A percentile compares a stretch with the other conserved stretches of the same genome.
phyloP scores from a whole-genome alignment of 2,113 vertebrate genomes.

The Triplophysa siluroides region DNA sequence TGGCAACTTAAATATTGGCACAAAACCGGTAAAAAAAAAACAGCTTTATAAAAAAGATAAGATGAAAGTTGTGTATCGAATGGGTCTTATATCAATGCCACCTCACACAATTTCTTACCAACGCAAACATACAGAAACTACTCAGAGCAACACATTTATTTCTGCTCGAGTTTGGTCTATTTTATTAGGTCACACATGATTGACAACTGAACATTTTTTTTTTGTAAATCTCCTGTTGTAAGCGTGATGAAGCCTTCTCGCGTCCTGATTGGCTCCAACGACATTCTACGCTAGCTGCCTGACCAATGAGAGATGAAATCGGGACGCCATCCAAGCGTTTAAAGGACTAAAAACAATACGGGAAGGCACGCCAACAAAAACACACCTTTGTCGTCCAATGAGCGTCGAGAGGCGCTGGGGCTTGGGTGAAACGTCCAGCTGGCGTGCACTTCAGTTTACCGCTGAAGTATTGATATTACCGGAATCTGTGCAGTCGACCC shows the following conservation, averaged over 20 bases:
- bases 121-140: not conserved
- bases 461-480: constrained; percentile 40
- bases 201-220: not conserved
- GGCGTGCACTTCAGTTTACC: constrained; percentile 31
- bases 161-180: not conserved
- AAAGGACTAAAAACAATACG: constrained; percentile 68
- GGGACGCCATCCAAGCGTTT: constrained; percentile 62
- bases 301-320: constrained; percentile 65
- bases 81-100: not conserved
- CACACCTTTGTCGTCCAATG: constrained; percentile 41
- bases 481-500: constrained; percentile 40
- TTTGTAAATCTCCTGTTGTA: constrained; percentile 13
- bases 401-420: constrained; percentile 24
- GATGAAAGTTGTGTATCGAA: not conserved
- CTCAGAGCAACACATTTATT: not conserved
- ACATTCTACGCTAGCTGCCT: constrained; percentile 55
- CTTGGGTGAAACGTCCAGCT: constrained; percentile 47
- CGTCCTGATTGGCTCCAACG: constrained; percentile 51
- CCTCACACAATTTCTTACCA: not conserved
- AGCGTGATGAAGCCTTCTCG: constrained; percentile 33
- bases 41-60: not conserved
- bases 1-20: not conserved
- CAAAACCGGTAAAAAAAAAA: not conserved
- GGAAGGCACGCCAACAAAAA: constrained; percentile 60
- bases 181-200: constrained; percentile 4